phyloP scores from a whole-genome alignment of 2,113 vertebrate species.

The Pogona vitticeps region DNA sequence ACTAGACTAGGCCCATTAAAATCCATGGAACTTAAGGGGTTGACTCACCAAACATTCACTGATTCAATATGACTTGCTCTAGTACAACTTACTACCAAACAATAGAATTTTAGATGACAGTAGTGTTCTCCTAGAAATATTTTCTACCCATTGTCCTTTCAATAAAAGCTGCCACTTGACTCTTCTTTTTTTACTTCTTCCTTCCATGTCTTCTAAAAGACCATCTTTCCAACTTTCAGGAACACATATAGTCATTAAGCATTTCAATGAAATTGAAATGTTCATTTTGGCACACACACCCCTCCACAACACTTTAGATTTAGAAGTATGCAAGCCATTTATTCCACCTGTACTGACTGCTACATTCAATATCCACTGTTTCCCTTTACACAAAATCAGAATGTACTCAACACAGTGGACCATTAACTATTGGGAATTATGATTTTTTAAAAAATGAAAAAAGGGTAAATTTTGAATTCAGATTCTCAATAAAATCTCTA shows the following conservation, averaged over 20 bases:
- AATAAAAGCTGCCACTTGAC: background rate
- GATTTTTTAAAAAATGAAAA: background rate
- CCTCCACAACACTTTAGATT: background rate
- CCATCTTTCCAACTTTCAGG: background rate
- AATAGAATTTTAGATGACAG: background rate
- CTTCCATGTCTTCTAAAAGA: background rate
- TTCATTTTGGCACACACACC: too few species aligned
- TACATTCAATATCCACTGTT: too few species aligned
- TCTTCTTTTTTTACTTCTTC: background rate
- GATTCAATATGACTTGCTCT: too few species aligned
- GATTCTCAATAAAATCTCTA: background rate
- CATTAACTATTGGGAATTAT: background rate
- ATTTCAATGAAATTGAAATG: background rate
- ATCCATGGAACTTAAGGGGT: too few species aligned
- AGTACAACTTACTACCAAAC: too few species aligned
- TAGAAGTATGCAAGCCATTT: background rate
- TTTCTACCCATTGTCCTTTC: background rate
- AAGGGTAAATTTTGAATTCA: background rate
- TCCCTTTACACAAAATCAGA: background rate
- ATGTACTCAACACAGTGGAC: background rate
- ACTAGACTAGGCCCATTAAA: too few species aligned
- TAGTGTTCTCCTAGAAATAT: background rate
- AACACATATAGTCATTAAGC: background rate
- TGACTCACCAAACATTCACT: too few species aligned
- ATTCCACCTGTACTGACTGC: background rate